Evolutionary conservation across 2,113 vertebrate genomes (phyloP).

Genomic region (Ictalurus punctatus): DNA sequence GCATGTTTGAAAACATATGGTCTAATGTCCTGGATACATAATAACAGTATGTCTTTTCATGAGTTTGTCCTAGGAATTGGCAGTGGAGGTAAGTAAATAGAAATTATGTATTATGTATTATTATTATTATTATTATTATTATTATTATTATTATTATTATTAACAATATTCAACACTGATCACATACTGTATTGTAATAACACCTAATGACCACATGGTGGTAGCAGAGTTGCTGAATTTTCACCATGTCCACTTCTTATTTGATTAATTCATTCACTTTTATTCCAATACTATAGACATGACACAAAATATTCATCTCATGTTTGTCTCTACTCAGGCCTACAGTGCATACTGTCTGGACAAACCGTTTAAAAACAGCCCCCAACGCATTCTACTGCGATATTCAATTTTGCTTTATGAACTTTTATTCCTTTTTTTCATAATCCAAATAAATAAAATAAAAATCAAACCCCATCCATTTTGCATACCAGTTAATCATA

Average conservation of each 20-base stretch:
- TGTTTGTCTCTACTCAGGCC: background rate
- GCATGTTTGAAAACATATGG: background rate
- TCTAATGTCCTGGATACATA: background rate
- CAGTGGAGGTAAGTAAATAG: background rate
- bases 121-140: background rate
- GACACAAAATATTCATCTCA: background rate
- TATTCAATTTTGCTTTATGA: background rate
- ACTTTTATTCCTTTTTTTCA: background rate
- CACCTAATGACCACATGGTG: conserved; percentile 46
- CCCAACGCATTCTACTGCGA: background rate
- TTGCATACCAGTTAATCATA: too few species aligned
- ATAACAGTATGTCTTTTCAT: background rate
- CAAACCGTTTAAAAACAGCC: background rate
- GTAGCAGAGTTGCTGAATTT: conserved; percentile 51
- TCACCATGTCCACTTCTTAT: background rate
- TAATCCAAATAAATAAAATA: background rate
- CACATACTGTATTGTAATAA: conserved; percentile 13
- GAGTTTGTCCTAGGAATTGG: background rate
- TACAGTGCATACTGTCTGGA: background rate
- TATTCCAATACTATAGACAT: background rate
- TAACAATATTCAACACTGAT: background rate
- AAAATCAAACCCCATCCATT: background rate
- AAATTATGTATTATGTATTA: background rate
- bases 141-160: background rate
- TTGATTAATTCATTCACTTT: background rate